Conservation (phyloP, 2,888 invertebrate genomes). For the Drosophila imparisetae region DNA sequence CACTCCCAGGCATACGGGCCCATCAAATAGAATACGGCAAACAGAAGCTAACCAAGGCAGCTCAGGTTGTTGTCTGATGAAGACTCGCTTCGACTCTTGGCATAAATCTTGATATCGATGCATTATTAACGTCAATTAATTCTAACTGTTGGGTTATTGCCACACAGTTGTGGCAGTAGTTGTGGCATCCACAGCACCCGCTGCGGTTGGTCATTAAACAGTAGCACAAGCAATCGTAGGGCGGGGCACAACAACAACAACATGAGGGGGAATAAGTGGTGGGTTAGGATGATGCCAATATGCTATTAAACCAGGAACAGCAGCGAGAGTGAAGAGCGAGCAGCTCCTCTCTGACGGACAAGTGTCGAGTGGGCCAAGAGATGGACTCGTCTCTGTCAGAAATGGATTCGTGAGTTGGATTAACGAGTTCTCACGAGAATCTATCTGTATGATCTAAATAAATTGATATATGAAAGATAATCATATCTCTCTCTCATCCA, state of each 20-base stretch:
- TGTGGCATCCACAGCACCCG: slow-evolving; percentile 22
- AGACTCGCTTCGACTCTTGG: slow-evolving; percentile 20
- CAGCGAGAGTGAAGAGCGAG: slow-evolving; percentile 42
- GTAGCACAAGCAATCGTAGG: slow-evolving; percentile 37
- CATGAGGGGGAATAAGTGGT: not conserved
- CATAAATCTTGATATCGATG: slow-evolving; percentile 75
- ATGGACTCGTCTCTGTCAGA: not conserved
- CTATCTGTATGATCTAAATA: not conserved
- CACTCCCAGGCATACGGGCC: slow-evolving; percentile 12
- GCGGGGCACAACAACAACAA: slow-evolving; percentile 23
- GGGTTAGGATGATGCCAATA: slow-evolving; percentile 5
- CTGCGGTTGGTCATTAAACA: slow-evolving; percentile 67
- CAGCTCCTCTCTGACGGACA: not conserved
- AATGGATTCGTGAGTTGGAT: not conserved
- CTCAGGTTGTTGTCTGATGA: slow-evolving; percentile 28
- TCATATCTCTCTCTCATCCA: no score
- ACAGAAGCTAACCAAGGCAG: slow-evolving; percentile 11
- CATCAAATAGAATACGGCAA: slow-evolving; percentile 35
- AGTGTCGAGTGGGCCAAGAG: slow-evolving; percentile 1
- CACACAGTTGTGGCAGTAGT: slow-evolving; percentile 35
- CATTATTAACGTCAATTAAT: slow-evolving; percentile 80
- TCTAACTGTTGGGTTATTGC: slow-evolving; percentile 69
- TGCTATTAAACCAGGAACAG: slow-evolving; percentile 2
- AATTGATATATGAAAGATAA: no score
- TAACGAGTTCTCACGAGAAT: not conserved